phyloP scores from a whole-genome alignment of 2,888 invertebrate genomes.

The Entomobrya multifasciata region DNA sequence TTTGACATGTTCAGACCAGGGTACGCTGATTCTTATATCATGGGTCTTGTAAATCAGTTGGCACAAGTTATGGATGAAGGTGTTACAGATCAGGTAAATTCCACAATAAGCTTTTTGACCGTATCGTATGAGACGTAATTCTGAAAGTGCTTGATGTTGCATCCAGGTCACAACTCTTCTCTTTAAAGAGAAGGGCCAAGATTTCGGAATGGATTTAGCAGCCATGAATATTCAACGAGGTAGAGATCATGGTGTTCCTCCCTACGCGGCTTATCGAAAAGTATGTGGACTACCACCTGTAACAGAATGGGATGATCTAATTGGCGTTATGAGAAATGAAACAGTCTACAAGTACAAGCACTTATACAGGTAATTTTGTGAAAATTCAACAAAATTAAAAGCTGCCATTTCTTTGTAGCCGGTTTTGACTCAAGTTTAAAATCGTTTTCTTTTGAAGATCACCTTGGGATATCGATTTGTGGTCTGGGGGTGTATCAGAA shows the following conservation, averaged over 20 bases:
- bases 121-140: no score
- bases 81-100: conserved; percentile 81
- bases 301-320: conserved; percentile 81
- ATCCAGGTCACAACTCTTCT: conserved; percentile 80
- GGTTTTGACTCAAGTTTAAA: not conserved
- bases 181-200: conserved; percentile 81
- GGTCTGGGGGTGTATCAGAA: conserved; percentile 83
- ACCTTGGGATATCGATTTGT: conserved; percentile 81
- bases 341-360: conserved; percentile 81
- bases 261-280: conserved; percentile 81
- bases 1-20: conserved; percentile 83
- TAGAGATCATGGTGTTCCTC: conserved; percentile 82
- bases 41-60: conserved; percentile 82
- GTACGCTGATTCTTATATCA: conserved; percentile 82
- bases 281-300: conserved; percentile 81
- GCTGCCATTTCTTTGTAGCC: no score
- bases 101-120: no score
- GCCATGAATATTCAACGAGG: conserved; percentile 83
- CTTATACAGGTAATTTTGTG: conserved; percentile 80
- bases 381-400: no score
- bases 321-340: conserved; percentile 81
- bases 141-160: not conserved
- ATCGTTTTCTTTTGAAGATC: conserved; percentile 76
- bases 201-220: conserved; percentile 83
- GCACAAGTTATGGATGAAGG: conserved; percentile 82